Percentiles rank a stretch among this genome's conserved stretches.
Conservation (phyloP, 2,113 vertebrate genomes). For the Phycodurus eques region DNA sequence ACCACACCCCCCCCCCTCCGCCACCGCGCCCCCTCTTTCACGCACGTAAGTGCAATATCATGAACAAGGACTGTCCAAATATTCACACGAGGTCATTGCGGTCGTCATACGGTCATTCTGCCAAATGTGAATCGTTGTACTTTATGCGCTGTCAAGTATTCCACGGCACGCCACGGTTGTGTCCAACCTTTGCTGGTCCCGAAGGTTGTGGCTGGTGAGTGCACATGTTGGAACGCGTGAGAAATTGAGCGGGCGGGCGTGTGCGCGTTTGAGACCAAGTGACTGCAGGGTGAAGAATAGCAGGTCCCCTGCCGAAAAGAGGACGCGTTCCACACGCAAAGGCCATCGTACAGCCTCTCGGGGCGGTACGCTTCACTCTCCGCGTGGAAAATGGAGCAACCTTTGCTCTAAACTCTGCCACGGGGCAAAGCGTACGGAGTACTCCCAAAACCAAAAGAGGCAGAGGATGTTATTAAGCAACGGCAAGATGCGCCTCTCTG, state of each 20-base stretch:
- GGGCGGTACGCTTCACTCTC: slow-evolving; percentile 31
- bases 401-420: slow-evolving; percentile 32
- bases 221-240: neutral
- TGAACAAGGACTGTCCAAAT: too few relatives aligned
- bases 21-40: too few relatives aligned
- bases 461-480: slow-evolving; percentile 31
- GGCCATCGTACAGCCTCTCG: slow-evolving; percentile 32
- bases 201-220: too few relatives aligned
- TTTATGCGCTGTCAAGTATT: too few relatives aligned
- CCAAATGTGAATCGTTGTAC: too few relatives aligned
- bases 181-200: too few relatives aligned
- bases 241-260: too few relatives aligned
- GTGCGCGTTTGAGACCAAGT: neutral
- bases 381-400: slow-evolving; percentile 48
- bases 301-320: slow-evolving; percentile 22
- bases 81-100: too few relatives aligned
- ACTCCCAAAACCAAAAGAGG: slow-evolving; percentile 31
- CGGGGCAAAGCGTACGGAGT: neutral
- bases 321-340: slow-evolving; percentile 39
- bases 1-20: too few relatives aligned
- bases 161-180: too few relatives aligned
- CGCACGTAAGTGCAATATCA: too few relatives aligned
- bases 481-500: slow-evolving; percentile 27
- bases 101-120: too few relatives aligned
- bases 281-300: neutral